A percentile compares a stretch with the other conserved stretches of the same genome.
Conservation (phyloP, 1,140 invertebrate genomes). For the Drosophila dunni region DNA sequence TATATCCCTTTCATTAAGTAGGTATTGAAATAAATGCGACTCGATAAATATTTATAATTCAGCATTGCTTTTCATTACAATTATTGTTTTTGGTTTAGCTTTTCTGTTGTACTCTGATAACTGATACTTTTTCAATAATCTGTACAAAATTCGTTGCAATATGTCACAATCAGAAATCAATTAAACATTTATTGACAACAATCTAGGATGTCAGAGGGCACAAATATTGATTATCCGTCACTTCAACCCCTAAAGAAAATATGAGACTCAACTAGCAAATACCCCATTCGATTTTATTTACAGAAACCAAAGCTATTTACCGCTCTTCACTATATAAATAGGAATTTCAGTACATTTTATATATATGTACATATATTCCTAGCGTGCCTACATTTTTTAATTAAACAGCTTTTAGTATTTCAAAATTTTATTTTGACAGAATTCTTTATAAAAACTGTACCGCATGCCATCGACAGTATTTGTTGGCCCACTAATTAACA, state of each 20-base stretch:
- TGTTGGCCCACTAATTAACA: slow-evolving; percentile 71
- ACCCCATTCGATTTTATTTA: neutral
- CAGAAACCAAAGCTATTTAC: neutral
- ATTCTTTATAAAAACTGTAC: neutral
- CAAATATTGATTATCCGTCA: slow-evolving; percentile 52
- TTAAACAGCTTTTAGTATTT: neutral
- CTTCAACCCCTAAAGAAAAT: neutral
- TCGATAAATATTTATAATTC: neutral
- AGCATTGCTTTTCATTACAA: neutral
- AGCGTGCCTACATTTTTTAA: neutral
- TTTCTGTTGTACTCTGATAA: slow-evolving; percentile 4
- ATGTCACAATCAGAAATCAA: slow-evolving; percentile 56
- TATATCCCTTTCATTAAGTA: neutral
- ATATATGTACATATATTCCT: neutral
- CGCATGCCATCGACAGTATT: slow-evolving; percentile 35
- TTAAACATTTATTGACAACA: slow-evolving; percentile 70
- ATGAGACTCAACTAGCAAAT: neutral
- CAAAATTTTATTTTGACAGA: slow-evolving; percentile 4
- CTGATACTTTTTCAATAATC: slow-evolving; percentile 55
- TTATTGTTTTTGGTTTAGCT: neutral
- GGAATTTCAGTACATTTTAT: neutral
- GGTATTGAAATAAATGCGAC: neutral
- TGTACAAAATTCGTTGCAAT: slow-evolving; percentile 31
- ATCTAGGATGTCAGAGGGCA: slow-evolving; percentile 29
- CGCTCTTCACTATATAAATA: neutral